Evolutionary conservation across 2,888 invertebrate genomes (phyloP).

Genomic region (Aradus depressus): DNA sequence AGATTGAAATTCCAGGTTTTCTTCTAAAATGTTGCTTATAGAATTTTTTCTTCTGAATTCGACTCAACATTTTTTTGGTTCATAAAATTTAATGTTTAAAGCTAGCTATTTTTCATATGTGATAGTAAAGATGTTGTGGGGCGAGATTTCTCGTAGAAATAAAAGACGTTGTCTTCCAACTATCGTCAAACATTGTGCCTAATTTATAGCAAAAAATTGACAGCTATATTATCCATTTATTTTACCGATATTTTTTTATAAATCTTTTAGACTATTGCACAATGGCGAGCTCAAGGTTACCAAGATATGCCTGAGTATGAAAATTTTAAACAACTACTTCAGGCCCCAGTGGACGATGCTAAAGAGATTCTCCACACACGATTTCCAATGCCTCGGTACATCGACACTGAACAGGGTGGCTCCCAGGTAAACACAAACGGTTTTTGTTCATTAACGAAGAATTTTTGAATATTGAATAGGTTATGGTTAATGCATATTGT

Average conservation of each 20-base stretch:
- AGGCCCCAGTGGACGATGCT: constrained; percentile 94
- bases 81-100: too few relatives aligned
- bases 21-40: too few relatives aligned
- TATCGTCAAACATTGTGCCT: too few relatives aligned
- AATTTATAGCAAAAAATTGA: constrained; percentile 8
- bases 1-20: too few relatives aligned
- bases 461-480: too few relatives aligned
- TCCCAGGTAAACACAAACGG: constrained; percentile 53
- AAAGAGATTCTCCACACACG: constrained; percentile 90
- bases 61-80: too few relatives aligned
- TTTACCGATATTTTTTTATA: constrained; percentile 36
- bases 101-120: too few relatives aligned
- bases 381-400: constrained; percentile 98
- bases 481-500: too few relatives aligned
- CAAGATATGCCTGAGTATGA: constrained; percentile 96
- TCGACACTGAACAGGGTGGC: constrained; percentile 98
- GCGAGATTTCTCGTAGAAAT: too few relatives aligned
- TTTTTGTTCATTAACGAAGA: background rate
- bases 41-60: too few relatives aligned
- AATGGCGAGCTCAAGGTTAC: constrained; percentile 91
- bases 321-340: constrained; percentile 88
- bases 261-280: constrained; percentile 97
- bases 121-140: too few relatives aligned
- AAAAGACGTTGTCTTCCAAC: too few relatives aligned
- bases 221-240: background rate